Evolutionary conservation across 2,113 vertebrate genomes (phyloP).

Genomic region (Hippolais icterina): DNA sequence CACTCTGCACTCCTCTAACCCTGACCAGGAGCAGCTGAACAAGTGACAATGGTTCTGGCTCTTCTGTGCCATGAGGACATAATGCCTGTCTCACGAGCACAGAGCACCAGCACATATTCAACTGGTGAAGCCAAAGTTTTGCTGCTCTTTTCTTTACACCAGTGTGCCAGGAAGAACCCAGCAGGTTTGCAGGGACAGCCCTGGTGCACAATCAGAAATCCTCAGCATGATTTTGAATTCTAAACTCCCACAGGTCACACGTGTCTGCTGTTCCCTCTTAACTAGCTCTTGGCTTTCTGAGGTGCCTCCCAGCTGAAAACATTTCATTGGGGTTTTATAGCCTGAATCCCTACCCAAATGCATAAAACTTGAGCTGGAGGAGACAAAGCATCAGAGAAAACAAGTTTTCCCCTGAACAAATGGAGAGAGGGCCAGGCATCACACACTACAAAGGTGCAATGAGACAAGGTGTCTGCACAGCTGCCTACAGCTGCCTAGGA

Average conservation of each 20-base stretch:
- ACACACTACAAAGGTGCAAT: fast-evolving
- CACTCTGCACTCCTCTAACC: not conserved
- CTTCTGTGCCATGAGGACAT: not conserved
- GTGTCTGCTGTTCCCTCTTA: not conserved
- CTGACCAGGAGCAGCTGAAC: not conserved
- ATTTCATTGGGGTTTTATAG: not conserved
- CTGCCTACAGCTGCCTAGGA: fast-evolving
- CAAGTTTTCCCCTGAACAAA: not conserved
- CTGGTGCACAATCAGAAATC: not conserved
- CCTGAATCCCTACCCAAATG: not conserved
- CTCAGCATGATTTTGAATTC: not conserved
- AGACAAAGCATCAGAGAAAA: not conserved
- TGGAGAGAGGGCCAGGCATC: not conserved
- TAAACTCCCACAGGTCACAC: fast-evolving
- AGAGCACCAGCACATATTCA: not conserved
- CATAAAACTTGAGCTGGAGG: not conserved
- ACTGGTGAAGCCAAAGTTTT: not conserved
- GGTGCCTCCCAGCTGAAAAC: not conserved
- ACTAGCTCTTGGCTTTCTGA: fast-evolving
- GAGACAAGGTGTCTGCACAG: fast-evolving
- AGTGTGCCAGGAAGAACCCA: not conserved
- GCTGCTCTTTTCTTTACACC: not conserved
- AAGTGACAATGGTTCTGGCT: not conserved
- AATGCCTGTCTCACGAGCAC: not conserved
- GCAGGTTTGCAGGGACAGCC: not conserved